A percentile compares a stretch with the other conserved stretches of the same genome.
Evolutionary conservation across 2,113 vertebrate species (phyloP).

Genomic region (Amazona vittata): DNA sequence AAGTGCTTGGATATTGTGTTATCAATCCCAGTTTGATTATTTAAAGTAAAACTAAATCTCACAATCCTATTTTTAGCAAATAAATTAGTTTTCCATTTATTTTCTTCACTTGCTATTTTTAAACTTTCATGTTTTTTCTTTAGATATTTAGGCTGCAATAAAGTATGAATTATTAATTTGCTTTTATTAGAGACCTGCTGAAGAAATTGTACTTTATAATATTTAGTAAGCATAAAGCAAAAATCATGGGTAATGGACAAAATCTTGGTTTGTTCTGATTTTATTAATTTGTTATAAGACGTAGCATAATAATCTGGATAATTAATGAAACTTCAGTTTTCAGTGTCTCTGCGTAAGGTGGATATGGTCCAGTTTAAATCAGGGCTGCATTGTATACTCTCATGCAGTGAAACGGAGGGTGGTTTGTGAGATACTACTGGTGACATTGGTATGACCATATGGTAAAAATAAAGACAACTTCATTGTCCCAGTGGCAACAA

Average conservation of each 20-base stretch:
- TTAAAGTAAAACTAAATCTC: not conserved
- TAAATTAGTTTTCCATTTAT: not conserved
- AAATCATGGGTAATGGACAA: accelerated
- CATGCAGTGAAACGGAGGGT: accelerated
- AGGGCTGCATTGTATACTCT: accelerated
- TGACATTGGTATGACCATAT: not conserved
- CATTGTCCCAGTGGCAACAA: not conserved
- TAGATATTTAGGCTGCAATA: not conserved
- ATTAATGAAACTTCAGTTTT: not conserved
- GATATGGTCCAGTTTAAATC: not conserved
- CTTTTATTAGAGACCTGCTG: not conserved
- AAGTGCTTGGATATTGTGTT: not conserved
- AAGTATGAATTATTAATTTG: not conserved
- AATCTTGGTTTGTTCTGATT: not conserved
- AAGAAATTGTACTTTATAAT: not conserved
- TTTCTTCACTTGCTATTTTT: not conserved
- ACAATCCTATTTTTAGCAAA: not conserved
- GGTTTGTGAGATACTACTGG: not conserved
- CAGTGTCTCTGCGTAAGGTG: not conserved
- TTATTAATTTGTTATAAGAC: not conserved
- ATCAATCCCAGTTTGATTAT: not conserved
- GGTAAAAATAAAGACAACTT: not conserved
- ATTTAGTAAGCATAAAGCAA: not conserved
- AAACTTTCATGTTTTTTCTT: not conserved
- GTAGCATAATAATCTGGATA: not conserved